Evolutionary conservation across 2,888 invertebrate genomes (phyloP).

Genomic region (Oligia fasciuncula): DNA sequence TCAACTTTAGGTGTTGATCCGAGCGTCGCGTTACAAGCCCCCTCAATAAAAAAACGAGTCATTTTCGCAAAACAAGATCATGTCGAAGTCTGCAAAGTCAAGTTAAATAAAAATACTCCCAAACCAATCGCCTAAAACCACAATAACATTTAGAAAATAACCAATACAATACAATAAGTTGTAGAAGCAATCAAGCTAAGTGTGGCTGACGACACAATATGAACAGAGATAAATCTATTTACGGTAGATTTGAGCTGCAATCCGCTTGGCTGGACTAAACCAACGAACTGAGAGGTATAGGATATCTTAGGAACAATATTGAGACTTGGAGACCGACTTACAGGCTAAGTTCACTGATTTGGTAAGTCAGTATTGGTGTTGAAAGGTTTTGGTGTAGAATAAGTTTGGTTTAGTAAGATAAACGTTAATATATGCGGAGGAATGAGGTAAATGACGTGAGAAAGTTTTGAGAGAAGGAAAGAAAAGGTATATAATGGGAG

Average conservation of each 20-base stretch:
- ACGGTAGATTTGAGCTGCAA: constrained; percentile 78
- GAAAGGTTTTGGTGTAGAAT: not conserved
- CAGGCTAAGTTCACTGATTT: constrained; percentile 4
- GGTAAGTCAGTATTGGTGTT: not conserved
- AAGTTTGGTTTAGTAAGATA: not conserved
- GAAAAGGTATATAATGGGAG: no score
- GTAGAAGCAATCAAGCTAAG: constrained; percentile 57
- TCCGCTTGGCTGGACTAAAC: constrained; percentile 63
- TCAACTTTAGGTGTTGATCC: no score
- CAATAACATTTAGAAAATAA: constrained; percentile 30
- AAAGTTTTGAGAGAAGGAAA: not conserved
- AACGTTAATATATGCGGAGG: not conserved
- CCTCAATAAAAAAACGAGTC: no score
- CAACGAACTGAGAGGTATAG: constrained; percentile 71
- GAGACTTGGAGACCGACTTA: constrained; percentile 17
- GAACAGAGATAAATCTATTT: constrained; percentile 75
- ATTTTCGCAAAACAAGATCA: no score
- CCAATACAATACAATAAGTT: constrained; percentile 36
- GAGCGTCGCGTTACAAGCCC: no score
- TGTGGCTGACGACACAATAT: constrained; percentile 57
- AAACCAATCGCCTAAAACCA: constrained; percentile 10
- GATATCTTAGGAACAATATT: constrained; percentile 65
- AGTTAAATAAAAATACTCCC: constrained; percentile 1
- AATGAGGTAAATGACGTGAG: not conserved
- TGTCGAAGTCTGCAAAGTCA: not conserved